Conservation (phyloP, 2,888 invertebrate species). For the Hanleya hanleyi region DNA sequence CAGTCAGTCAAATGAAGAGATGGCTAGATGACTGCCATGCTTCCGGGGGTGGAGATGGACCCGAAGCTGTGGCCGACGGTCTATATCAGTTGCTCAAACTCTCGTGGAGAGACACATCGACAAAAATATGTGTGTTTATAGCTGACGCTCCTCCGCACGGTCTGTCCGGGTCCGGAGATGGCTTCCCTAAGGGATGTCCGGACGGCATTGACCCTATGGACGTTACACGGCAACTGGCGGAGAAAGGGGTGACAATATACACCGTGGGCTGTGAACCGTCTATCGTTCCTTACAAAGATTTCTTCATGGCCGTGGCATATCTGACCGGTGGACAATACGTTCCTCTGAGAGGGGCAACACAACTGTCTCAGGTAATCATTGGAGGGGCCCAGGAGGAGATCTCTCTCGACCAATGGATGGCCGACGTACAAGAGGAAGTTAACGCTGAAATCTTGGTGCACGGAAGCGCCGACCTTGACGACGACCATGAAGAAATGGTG, state of each 20-base stretch:
- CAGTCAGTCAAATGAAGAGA: slow-evolving; percentile 57
- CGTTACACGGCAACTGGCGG: slow-evolving; percentile 32
- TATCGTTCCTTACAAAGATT: slow-evolving; percentile 36
- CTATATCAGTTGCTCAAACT: slow-evolving; percentile 52
- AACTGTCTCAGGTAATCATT: slow-evolving; percentile 42
- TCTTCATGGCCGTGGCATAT: slow-evolving; percentile 43
- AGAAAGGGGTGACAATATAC: slow-evolving; percentile 43
- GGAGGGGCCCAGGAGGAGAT: slow-evolving; percentile 48
- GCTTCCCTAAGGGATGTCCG: slow-evolving; percentile 43
- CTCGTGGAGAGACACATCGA: slow-evolving; percentile 40
- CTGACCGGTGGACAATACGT: slow-evolving; percentile 48
- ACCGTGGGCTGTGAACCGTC: slow-evolving; percentile 43
- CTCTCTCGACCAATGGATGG: slow-evolving; percentile 38
- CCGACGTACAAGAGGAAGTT: slow-evolving; percentile 35
- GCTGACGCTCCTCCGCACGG: slow-evolving; percentile 53
- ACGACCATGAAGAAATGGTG: background rate
- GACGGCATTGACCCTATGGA: slow-evolving; percentile 42
- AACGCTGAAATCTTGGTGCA: background rate
- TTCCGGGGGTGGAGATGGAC: slow-evolving; percentile 63
- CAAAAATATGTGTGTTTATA: slow-evolving; percentile 46
- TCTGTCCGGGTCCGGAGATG: slow-evolving; percentile 32
- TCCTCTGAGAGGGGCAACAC: slow-evolving; percentile 36
- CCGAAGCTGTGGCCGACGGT: slow-evolving; percentile 68
- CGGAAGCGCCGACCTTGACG: background rate
- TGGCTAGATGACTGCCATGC: slow-evolving; percentile 59